A percentile compares a stretch with the other conserved stretches of the same genome.
Conservation (phyloP, 1,140 invertebrate genomes). For the Steinernema feltiae region DNA sequence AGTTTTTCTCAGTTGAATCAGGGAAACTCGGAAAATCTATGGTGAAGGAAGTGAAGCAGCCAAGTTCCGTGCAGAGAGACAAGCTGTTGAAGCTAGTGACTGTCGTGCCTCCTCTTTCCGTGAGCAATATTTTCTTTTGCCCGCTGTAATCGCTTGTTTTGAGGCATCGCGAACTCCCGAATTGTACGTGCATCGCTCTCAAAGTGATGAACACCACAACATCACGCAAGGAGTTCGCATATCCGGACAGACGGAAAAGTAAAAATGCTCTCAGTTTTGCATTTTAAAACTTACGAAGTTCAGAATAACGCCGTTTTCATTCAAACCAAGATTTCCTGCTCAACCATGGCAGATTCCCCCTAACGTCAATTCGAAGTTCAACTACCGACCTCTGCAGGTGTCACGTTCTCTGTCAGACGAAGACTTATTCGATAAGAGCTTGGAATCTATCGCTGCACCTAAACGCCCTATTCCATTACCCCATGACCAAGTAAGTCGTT, state of each 20-base stretch:
- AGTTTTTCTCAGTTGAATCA: slow-evolving; percentile 1
- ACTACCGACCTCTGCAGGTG: not conserved
- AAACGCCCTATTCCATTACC: not conserved
- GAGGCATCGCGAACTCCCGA: not conserved
- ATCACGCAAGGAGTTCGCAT: not conserved
- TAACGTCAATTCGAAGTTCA: not conserved
- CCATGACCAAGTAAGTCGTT: no score
- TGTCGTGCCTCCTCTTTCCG: not conserved
- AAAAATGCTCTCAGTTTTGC: not conserved
- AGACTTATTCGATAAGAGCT: not conserved
- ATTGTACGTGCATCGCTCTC: not conserved
- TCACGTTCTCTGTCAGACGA: not conserved
- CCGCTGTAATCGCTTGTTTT: not conserved
- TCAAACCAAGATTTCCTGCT: not conserved
- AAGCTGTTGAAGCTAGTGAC: not conserved
- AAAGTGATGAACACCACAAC: not conserved
- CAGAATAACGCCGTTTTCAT: not conserved
- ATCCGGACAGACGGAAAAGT: not conserved
- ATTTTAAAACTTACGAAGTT: not conserved
- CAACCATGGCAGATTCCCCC: not conserved
- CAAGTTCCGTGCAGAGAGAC: not conserved
- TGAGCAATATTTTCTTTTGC: not conserved
- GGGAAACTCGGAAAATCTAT: not conserved
- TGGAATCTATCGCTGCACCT: not conserved
- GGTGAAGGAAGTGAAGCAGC: not conserved